Evolutionary conservation across 2,797 vertebrate species (phyloP), one percentile per base, ranked within the genome.

Genomic region (Balearica regulorum): DNA sequence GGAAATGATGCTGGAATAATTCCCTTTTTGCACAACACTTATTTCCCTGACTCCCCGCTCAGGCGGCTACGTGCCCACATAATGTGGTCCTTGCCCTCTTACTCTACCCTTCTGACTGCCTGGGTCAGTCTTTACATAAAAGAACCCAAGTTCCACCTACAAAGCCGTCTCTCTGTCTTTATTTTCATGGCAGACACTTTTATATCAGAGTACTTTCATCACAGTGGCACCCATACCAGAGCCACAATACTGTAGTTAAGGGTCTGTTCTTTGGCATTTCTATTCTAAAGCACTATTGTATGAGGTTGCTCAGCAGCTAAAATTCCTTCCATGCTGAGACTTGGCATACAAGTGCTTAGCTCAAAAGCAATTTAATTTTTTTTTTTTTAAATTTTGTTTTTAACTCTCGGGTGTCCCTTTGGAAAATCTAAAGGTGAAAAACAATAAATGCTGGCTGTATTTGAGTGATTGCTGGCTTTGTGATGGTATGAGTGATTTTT

Each of bases 181-280:
- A 97, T 97, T 96, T 97, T 95, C 95, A 94, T 95, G 94, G 96
- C 96, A 97, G 96, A 96, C 96, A 97, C 96, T 97, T 97, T 97
- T 97, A 97, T 97, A 97, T 96, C 96, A 93, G 96, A 97, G 95
- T 94, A 97, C 96, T 97, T 97, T 97, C 96, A 97, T 97, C 96
- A 96, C 96, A 97, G 96, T 96, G 96, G 96, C 96, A 97, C 96
- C 96, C 96, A 96, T 97, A 97, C 96, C 96, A 97, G 90, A 97
- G 93, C 93, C 90, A 96, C 96, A 96, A 97, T 97, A 96, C 96
- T 96, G 96, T 97, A 97, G 96, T 97, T 97, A 97, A 96, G 96
- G 93, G 96, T 95, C 96, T 96, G 96, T 97, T 96, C 96, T 97
- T 95, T 95, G 95, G 96, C 95, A 96, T 97, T 96, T 96, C 95